Base-by-base conservation (phyloP, 2,797 vertebrate genomes). In the Sylvia borin region DNA sequence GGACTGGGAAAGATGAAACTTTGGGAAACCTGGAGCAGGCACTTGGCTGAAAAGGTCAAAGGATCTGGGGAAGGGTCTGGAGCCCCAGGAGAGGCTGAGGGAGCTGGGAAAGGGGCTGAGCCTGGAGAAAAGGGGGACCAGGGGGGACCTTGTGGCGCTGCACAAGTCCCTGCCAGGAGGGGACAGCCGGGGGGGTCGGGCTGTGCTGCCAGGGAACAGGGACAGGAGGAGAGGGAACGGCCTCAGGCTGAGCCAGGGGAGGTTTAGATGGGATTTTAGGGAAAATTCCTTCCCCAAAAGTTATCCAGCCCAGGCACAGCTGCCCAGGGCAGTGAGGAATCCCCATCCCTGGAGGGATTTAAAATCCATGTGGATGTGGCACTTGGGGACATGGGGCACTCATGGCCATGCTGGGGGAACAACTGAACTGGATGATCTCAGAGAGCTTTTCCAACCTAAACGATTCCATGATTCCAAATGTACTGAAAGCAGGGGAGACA, bases 231-330 rank as follows among this genome's bases (percentile, higher is more conserved):
- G 55, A 81, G 66, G 47, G 67, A 82, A 45, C 11, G 11, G 21
- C 45, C 45, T 47, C 45, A 47, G 21, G 45, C 16, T 51, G 54
- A 20, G 31, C 54, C 25, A 40, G 42, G 29, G 19, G 3, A 68
- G 24, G 2, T 0, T 7, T 4, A 2, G 14, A 3, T 1, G 7
- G 57, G 42, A 55, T 48, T 2, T 24, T 4, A 3, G 8, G 40
- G 25, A 2, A 22, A 51, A 73, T 13, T 77, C 31, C 31, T 21
- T 17, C 18, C 1, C 1, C 2, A 3, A 4, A 24, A 76, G 36
- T 36, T 36, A 36, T 18, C 55, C 32, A 34, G 21, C 13, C 31
- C 53, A 4, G 53, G 31, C 31, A 54, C 12, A 54, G 32, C 54
- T 47, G 42, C 6, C 25, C 43, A 58, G 32, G 42, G n/a, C 7